A percentile compares a stretch with the other conserved stretches of the same genome.
phyloP scores from a whole-genome alignment of 2,797 vertebrate genomes.

The Microcaecilia unicolor region DNA sequence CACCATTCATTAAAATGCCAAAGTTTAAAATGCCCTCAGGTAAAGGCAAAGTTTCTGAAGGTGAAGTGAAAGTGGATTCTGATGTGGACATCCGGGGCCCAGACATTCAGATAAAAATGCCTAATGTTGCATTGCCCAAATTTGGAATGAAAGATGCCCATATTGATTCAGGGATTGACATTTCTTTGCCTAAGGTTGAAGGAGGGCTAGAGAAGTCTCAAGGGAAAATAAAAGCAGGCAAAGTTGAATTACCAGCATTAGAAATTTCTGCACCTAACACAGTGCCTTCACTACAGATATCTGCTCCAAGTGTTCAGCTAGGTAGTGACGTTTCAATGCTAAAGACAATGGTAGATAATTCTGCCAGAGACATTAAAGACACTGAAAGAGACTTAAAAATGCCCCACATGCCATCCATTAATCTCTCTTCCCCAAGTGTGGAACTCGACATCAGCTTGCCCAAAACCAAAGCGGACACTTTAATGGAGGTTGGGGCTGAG shows the following conservation, averaged over 20 bases:
- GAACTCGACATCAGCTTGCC: slow-evolving; percentile 50
- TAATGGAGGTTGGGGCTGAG: neutral
- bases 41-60: slow-evolving; percentile 49
- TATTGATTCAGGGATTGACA: slow-evolving; percentile 8
- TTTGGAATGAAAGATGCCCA: slow-evolving; percentile 44
- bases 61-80: slow-evolving; percentile 17
- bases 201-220: neutral
- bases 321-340: slow-evolving; percentile 50
- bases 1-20: slow-evolving; percentile 52
- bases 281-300: slow-evolving; percentile 61
- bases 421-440: slow-evolving; percentile 54
- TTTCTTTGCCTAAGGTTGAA: neutral
- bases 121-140: slow-evolving; percentile 53
- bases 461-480: slow-evolving; percentile 25
- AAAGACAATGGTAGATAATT: slow-evolving; percentile 55
- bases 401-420: slow-evolving; percentile 52
- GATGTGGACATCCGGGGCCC: slow-evolving; percentile 36
- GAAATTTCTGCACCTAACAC: slow-evolving; percentile 41
- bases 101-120: slow-evolving; percentile 49
- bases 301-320: slow-evolving; percentile 44
- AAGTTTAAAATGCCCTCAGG: slow-evolving; percentile 61
- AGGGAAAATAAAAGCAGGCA: slow-evolving; percentile 13
- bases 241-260: slow-evolving; percentile 53
- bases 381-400: slow-evolving; percentile 61
- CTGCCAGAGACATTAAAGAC: slow-evolving; percentile 49